A percentile compares a stretch with the other conserved stretches of the same genome.
Evolutionary conservation across 2,797 vertebrate species (phyloP).

Genomic region (Falco berigora): DNA sequence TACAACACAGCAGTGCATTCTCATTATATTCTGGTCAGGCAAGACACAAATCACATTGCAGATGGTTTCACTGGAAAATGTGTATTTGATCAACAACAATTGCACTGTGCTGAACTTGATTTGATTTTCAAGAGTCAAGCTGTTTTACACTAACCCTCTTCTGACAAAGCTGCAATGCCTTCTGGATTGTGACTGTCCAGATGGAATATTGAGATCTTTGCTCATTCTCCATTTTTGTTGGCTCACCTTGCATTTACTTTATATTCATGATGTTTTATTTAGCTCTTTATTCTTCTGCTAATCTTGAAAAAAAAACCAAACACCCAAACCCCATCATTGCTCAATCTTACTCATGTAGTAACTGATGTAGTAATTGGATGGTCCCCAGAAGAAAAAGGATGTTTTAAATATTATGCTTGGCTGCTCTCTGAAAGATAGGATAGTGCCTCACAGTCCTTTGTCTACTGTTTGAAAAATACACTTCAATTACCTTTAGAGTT

Average conservation of each 20-base stretch:
- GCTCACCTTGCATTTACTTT: not conserved
- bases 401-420: not conserved
- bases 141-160: not conserved
- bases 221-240: not conserved
- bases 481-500: not conserved
- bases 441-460: not conserved
- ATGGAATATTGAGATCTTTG: not conserved
- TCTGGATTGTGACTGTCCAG: not conserved
- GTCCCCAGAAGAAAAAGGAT: not conserved
- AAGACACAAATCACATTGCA: not conserved
- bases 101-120: not conserved
- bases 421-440: not conserved
- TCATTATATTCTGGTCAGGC: slow-evolving; percentile 14
- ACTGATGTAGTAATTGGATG: not conserved
- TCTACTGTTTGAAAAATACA: not conserved
- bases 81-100: not conserved
- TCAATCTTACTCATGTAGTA: not conserved
- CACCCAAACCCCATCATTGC: not conserved
- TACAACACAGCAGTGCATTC: not conserved
- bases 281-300: not conserved
- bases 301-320: not conserved
- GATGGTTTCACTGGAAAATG: not conserved
- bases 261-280: not conserved
- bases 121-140: not conserved
- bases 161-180: not conserved